These are phyloP conservation scores for Pantherophis vulpinus DNA, from an alignment of 2,797 vertebrate genomes.

Conservation along the genomic window DNA sequence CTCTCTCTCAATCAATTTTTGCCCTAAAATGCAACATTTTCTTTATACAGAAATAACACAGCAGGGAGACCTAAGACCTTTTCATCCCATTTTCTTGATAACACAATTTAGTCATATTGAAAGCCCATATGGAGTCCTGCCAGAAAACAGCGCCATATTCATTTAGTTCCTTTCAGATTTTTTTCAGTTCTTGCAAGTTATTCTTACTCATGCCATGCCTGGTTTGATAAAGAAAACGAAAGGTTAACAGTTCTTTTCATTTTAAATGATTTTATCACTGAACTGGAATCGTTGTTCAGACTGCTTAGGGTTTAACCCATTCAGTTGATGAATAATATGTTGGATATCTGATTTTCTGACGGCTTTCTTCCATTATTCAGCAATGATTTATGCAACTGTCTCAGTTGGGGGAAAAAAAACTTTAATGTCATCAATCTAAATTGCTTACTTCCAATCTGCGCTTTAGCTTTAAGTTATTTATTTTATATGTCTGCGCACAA, in stretches of 20 bases:
- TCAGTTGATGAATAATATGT: conserved; percentile 7
- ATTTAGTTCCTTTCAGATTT: not conserved
- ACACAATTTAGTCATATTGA: not conserved
- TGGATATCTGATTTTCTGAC: not conserved
- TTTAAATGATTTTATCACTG: accelerated
- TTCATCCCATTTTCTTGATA: not conserved
- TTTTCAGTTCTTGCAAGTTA: not conserved
- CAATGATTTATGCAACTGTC: not conserved
- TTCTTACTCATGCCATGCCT: not conserved
- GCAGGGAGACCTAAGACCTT: not conserved
- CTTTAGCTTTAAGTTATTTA: not conserved
- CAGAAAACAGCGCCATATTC: not conserved
- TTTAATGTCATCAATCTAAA: not conserved
- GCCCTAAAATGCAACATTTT: not conserved
- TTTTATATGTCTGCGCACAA: not conserved
- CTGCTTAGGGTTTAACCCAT: conserved; percentile 16
- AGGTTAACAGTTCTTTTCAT: not conserved
- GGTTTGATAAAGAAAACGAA: not conserved
- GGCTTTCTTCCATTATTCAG: not conserved
- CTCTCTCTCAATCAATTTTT: not conserved
- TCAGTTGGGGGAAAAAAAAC: not conserved
- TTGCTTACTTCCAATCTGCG: not conserved
- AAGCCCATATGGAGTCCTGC: not conserved
- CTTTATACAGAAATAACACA: not conserved
- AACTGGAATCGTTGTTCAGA: not conserved